Evolutionary conservation across 2,113 vertebrate species (phyloP).

Genomic region (Corythornis vintsioides): DNA sequence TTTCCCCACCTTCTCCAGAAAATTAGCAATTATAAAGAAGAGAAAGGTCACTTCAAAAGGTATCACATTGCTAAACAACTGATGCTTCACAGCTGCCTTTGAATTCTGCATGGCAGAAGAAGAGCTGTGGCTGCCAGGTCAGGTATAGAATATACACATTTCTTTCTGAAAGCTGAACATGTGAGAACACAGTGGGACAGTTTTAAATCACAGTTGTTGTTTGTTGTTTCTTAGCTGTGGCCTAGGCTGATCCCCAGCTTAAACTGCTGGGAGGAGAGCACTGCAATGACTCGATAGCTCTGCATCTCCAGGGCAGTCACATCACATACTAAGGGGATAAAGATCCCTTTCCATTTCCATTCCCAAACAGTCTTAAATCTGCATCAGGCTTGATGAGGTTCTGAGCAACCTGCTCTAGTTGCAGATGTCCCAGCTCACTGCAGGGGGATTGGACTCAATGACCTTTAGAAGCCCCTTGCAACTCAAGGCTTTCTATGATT

Average conservation of each 20-base stretch:
- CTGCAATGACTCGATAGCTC: neutral
- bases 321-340: neutral
- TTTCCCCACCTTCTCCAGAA: neutral
- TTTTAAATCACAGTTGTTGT: neutral
- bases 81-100: neutral
- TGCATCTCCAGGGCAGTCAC: neutral
- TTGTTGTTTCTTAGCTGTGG: neutral
- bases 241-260: neutral
- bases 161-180: neutral
- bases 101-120: neutral
- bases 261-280: neutral
- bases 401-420: too few species aligned
- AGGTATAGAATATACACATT: neutral
- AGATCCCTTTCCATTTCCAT: neutral
- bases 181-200: neutral
- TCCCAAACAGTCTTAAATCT: neutral
- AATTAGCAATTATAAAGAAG: neutral
- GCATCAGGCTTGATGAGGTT: too few species aligned
- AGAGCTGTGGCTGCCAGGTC: neutral
- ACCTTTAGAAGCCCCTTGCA: too few species aligned
- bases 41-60: conserved; percentile 6
- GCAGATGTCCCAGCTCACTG: too few species aligned
- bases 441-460: too few species aligned
- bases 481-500: too few species aligned
- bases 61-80: neutral